Evolutionary conservation across 2,113 vertebrate genomes (phyloP), one percentile per base, ranked within the genome.

Genomic region (Micromys minutus): DNA sequence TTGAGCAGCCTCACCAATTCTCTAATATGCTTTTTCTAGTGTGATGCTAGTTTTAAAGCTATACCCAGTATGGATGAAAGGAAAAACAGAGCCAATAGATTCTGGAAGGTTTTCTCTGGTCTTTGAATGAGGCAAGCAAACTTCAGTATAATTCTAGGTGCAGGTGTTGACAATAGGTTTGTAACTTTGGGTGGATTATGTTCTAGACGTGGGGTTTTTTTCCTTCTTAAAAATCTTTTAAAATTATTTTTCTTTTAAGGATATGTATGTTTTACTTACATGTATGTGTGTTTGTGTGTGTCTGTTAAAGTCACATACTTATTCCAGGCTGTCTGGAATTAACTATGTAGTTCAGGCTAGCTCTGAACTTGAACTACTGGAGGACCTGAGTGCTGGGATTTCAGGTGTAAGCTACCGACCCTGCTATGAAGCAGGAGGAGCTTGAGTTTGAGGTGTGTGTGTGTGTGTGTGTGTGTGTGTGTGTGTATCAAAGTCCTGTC

Each of bases 41-140:
- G 34, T 87, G 69, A 93, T 96, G 39, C 47, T 87, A 71, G 52
- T 91, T 96, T 86, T 95, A 74, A 96, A 75, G 59, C 17, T 92
- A 72, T 94, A 10, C 21, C 24, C 39, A 81, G 26, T 93, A 65
- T 93, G 22, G 21, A 94, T 88, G 92, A 90, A 94, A 61, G 92
- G 63, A 55, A 93, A 94, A 93, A 77, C 34, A 67, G 45, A 77
- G 39, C 77, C 83, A 94, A n/a, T 80, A 57, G 45, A 90, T 81
- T 85, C 57, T 52, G 31, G 61, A 88, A 29, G 50, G 34, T 80
- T 95, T 91, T 12, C 93, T 89, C 52, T 93, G 47, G 34, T 90
- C 52, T 13, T 75, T 80, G 87, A 76, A 87, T 24, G 21, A 88
- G 21, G 31, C 67, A 87, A 84, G 19, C 22, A 57, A 89, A 91